Percentiles rank a stretch among this genome's conserved stretches.
These are phyloP conservation scores for Atlantisia rogersi DNA, from an alignment of 2,113 vertebrate genomes.

Conservation along the genomic window DNA sequence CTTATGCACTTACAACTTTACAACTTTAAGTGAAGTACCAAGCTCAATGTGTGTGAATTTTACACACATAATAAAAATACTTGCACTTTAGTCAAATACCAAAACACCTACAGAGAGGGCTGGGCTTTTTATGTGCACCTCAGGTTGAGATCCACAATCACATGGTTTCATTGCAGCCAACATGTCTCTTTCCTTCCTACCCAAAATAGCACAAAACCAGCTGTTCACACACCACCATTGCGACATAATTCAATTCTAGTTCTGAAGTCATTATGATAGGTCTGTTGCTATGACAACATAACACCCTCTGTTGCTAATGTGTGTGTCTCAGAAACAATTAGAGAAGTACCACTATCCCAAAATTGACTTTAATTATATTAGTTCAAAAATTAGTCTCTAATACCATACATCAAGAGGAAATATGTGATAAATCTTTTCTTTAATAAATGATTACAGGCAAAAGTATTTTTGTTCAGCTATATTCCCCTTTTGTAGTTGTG, in stretches of 20 bases:
- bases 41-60: neutral
- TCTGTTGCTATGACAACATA: neutral
- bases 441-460: neutral
- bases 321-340: conserved; percentile 12
- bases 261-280: neutral
- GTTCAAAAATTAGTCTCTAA: conserved; percentile 6
- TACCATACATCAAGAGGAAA: neutral
- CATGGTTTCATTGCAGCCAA: accelerated
- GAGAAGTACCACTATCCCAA: neutral
- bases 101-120: accelerated
- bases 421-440: neutral
- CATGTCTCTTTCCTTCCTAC: neutral
- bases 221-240: neutral
- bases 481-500: neutral
- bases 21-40: neutral
- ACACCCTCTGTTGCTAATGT: neutral
- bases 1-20: neutral
- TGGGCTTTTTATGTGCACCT: neutral
- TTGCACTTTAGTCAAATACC: neutral
- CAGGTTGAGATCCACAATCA: neutral
- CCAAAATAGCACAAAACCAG: neutral
- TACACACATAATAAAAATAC: neutral
- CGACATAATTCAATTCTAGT: neutral
- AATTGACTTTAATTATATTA: conserved; percentile 24
- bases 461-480: neutral